phyloP scores from a whole-genome alignment of 1,140 invertebrate species.

The Drosophila ohnishii region DNA sequence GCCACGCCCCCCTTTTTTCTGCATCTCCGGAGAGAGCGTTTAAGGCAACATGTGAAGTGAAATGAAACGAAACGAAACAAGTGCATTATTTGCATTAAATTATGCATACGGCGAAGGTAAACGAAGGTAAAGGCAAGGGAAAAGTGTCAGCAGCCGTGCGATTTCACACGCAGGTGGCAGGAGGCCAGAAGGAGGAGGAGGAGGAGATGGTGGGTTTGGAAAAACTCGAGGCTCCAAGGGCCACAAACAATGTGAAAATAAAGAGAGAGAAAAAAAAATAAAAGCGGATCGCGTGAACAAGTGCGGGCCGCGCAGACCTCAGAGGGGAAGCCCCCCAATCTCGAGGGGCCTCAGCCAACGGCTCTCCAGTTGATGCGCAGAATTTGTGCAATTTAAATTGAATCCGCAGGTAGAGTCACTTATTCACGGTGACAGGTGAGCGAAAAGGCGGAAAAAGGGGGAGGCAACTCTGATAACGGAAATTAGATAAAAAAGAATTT shows the following conservation, averaged over 20 bases:
- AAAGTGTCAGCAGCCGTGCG: slow-evolving; percentile 75
- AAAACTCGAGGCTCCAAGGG: slow-evolving; percentile 6
- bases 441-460: slow-evolving; percentile 12
- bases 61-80: slow-evolving; percentile 80
- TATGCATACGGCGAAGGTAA: slow-evolving; percentile 65
- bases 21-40: slow-evolving; percentile 36
- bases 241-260: slow-evolving; percentile 75
- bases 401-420: slow-evolving; percentile 42
- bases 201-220: background rate
- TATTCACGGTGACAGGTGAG: slow-evolving; percentile 28
- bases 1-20: background rate
- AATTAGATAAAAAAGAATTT: slow-evolving; percentile 32
- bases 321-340: slow-evolving; percentile 9
- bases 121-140: slow-evolving; percentile 10
- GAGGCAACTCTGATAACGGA: slow-evolving; percentile 11
- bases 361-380: slow-evolving; percentile 48
- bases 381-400: slow-evolving; percentile 75
- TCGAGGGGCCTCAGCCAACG: slow-evolving; percentile 42
- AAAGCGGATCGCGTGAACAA: slow-evolving; percentile 71
- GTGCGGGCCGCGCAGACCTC: slow-evolving; percentile 42
- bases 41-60: slow-evolving; percentile 76
- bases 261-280: slow-evolving; percentile 1
- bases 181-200: background rate
- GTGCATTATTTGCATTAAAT: slow-evolving; percentile 82
- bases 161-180: slow-evolving; percentile 62